These are phyloP conservation scores for Drosophila rufa DNA, from an alignment of 1,140 invertebrate species.

Conservation along the genomic window DNA sequence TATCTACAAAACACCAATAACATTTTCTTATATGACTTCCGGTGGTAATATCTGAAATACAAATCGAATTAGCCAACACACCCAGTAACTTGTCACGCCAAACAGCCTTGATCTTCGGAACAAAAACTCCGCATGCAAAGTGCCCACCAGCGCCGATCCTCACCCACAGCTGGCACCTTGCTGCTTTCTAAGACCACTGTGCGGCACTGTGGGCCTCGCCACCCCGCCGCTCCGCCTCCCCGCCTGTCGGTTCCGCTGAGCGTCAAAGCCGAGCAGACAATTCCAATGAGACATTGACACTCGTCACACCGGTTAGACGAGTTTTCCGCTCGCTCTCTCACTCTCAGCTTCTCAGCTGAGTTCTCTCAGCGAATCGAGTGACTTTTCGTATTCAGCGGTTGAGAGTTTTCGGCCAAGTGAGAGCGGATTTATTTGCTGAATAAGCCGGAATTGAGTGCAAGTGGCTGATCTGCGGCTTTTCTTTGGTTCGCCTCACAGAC, in stretches of 20 bases:
- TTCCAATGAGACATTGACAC: slow-evolving; percentile 83
- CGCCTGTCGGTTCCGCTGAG: slow-evolving; percentile 74
- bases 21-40: slow-evolving; percentile 25
- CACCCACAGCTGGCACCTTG: slow-evolving; percentile 43
- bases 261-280: slow-evolving; percentile 73
- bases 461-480: slow-evolving; percentile 52
- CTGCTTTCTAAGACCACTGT: slow-evolving; percentile 54
- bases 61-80: slow-evolving; percentile 28
- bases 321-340: slow-evolving; percentile 50
- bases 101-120: slow-evolving; percentile 18
- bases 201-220: slow-evolving; percentile 31
- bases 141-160: slow-evolving; percentile 6
- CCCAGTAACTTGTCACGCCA: slow-evolving; percentile 22
- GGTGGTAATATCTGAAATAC: slow-evolving; percentile 10
- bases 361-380: slow-evolving; percentile 50
- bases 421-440: slow-evolving; percentile 43
- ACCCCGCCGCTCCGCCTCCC: slow-evolving; percentile 32
- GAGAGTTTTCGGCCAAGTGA: slow-evolving; percentile 2
- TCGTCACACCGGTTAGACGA: slow-evolving; percentile 80
- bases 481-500: slow-evolving; percentile 35
- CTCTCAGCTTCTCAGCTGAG: slow-evolving; percentile 31
- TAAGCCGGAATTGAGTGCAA: slow-evolving; percentile 41
- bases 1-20: background rate
- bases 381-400: slow-evolving; percentile 63
- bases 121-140: slow-evolving; percentile 12